Evolutionary conservation across 2,113 vertebrate genomes (phyloP).

Genomic region (Scytalopus superciliaris): DNA sequence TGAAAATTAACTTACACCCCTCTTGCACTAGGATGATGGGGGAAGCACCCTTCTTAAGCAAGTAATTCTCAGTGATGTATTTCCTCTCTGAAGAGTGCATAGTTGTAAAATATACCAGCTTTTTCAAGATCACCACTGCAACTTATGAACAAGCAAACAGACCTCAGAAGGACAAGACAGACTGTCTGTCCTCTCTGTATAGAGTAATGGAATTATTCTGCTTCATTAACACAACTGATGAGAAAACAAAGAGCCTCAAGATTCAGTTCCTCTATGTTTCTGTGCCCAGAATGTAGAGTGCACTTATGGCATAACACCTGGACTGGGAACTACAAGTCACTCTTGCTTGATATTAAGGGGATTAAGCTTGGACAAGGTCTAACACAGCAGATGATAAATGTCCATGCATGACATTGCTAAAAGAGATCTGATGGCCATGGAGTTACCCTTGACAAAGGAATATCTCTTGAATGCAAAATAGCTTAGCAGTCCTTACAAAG

Average conservation of each 20-base stretch:
- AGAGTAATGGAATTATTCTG: slow-evolving; percentile 18
- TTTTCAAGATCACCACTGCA: neutral
- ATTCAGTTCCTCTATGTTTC: neutral
- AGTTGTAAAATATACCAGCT: neutral
- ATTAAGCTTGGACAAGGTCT: neutral
- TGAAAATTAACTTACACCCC: neutral
- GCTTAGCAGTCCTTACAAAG: neutral
- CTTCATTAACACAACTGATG: slow-evolving; percentile 1
- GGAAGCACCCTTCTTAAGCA: neutral
- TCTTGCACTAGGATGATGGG: neutral
- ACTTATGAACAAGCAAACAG: neutral
- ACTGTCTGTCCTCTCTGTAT: neutral
- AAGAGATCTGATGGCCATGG: neutral
- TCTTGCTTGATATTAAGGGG: neutral
- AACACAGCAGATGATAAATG: neutral
- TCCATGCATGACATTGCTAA: neutral
- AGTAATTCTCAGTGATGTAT: neutral
- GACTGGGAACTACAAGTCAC: neutral
- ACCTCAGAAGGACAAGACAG: neutral
- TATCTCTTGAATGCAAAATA: neutral
- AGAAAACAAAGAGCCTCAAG: neutral
- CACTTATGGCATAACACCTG: neutral
- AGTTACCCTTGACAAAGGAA: neutral
- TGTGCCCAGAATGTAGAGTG: neutral
- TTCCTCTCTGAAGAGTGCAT: neutral